Conservation (phyloP, 1,140 invertebrate species). For the Trachymyrmex cornetzi region DNA sequence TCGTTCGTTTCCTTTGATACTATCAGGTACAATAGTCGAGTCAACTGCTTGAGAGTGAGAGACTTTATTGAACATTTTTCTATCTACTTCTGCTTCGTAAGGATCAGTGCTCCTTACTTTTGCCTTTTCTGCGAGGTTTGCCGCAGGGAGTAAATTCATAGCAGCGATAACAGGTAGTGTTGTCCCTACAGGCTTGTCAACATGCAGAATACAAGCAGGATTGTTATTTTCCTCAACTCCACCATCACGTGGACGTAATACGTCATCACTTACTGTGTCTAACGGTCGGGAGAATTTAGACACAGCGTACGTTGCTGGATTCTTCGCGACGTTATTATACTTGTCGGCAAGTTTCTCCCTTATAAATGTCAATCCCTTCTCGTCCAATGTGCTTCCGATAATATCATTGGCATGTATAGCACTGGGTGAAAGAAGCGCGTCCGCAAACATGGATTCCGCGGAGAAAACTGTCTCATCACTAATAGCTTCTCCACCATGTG, state of each 20-base stretch:
- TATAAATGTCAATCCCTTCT: constrained; percentile 78
- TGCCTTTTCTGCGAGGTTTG: neutral
- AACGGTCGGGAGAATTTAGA: constrained; percentile 24
- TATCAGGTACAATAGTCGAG: constrained; percentile 1
- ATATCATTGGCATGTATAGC: constrained; percentile 78
- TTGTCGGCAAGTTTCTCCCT: constrained; percentile 81
- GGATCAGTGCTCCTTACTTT: neutral
- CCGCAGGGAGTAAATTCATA: neutral
- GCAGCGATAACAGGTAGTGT: neutral
- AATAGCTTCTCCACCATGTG: neutral
- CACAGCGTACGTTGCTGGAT: constrained; percentile 10
- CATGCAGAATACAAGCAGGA: neutral
- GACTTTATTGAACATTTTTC: neutral
- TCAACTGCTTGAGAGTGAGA: constrained; percentile 22
- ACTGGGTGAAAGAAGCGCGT: constrained; percentile 80
- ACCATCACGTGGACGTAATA: neutral
- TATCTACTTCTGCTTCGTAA: constrained; percentile 34
- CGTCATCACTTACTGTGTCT: neutral
- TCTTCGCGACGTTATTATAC: constrained; percentile 77
- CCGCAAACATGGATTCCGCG: constrained; percentile 79
- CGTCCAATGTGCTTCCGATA: constrained; percentile 82
- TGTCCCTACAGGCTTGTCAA: neutral
- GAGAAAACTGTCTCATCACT: constrained; percentile 34
- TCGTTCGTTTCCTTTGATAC: neutral
- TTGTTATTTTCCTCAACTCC: constrained; percentile 2